These are phyloP conservation scores for Phalanger gymnotis DNA, from an alignment of 2,797 vertebrate genomes.

Conservation along the genomic window DNA sequence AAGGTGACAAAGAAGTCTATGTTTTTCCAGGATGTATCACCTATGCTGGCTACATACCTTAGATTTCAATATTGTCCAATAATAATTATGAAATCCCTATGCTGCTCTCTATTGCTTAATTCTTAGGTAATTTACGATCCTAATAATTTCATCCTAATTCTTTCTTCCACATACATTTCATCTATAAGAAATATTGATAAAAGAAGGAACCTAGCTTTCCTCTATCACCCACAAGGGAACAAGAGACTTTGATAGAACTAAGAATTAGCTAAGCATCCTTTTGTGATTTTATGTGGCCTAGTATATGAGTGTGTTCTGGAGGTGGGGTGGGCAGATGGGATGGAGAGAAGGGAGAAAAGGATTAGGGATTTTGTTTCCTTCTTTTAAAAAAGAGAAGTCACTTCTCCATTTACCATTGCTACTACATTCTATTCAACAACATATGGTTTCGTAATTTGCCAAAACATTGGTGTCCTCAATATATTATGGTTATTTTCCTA, in stretches of 20 bases:
- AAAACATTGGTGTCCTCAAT: background rate
- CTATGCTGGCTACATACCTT: background rate
- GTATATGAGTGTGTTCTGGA: background rate
- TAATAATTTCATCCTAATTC: slow-evolving; percentile 10
- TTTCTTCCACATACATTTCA: slow-evolving; percentile 3
- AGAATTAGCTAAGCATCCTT: background rate
- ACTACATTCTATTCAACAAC: background rate
- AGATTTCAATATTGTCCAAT: slow-evolving; percentile 40
- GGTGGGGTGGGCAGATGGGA: background rate
- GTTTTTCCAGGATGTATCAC: slow-evolving; percentile 18
- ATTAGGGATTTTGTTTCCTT: background rate
- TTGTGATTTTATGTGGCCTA: background rate
- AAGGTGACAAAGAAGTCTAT: background rate
- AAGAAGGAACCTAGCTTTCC: background rate
- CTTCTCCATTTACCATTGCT: background rate
- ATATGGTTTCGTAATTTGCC: background rate
- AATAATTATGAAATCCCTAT: slow-evolving; percentile 50
- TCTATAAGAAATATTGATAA: background rate
- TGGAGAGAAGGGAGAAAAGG: background rate
- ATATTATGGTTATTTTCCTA: slow-evolving; percentile 27
- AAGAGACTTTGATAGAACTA: background rate
- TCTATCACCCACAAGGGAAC: background rate
- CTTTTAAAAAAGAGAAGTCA: background rate
- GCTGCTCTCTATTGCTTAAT: slow-evolving; percentile 25
- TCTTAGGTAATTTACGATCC: background rate